Conservation (phyloP, 1,140 invertebrate species). For the Tetranychus cinnabarinus region DNA sequence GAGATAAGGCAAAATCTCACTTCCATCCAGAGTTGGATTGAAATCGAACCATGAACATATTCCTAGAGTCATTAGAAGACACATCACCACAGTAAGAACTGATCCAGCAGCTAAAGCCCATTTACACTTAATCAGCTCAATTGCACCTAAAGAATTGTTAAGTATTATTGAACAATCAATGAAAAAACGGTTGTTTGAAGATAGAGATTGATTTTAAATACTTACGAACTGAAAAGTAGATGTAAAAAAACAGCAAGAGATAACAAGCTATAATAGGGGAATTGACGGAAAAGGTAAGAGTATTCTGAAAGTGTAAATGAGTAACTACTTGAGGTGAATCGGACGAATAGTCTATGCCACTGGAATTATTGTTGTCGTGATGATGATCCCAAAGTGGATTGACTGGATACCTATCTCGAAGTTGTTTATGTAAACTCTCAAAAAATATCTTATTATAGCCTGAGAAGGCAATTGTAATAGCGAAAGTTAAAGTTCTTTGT, state of each 20-base stretch:
- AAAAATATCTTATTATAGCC: constrained; percentile 28
- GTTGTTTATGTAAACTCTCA: constrained; percentile 38
- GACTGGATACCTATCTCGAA: constrained; percentile 42
- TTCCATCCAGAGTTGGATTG: constrained; percentile 28
- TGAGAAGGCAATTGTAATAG: constrained; percentile 57
- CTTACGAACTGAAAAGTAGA: constrained; percentile 83
- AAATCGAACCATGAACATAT: constrained; percentile 71
- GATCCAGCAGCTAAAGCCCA: constrained; percentile 68
- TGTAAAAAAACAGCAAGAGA: constrained; percentile 58
- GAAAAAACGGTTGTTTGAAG: not conserved
- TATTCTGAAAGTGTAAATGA: constrained; percentile 59
- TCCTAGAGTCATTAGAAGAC: constrained; percentile 74
- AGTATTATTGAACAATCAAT: not conserved
- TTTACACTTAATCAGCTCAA: constrained; percentile 78
- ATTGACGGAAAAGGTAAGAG: constrained; percentile 63
- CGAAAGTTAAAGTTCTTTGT: constrained; percentile 62
- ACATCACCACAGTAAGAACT: constrained; percentile 60
- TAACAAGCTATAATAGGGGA: constrained; percentile 61
- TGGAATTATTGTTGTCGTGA: too few species aligned
- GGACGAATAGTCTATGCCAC: too few species aligned
- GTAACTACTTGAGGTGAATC: constrained; percentile 19
- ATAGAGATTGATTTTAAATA: constrained; percentile 7
- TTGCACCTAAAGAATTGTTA: constrained; percentile 23
- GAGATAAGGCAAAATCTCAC: constrained; percentile 70
- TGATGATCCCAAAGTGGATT: constrained; percentile 11